Evolutionary conservation across 2,888 invertebrate genomes (phyloP).

Genomic region (Pegoplata infirma): DNA sequence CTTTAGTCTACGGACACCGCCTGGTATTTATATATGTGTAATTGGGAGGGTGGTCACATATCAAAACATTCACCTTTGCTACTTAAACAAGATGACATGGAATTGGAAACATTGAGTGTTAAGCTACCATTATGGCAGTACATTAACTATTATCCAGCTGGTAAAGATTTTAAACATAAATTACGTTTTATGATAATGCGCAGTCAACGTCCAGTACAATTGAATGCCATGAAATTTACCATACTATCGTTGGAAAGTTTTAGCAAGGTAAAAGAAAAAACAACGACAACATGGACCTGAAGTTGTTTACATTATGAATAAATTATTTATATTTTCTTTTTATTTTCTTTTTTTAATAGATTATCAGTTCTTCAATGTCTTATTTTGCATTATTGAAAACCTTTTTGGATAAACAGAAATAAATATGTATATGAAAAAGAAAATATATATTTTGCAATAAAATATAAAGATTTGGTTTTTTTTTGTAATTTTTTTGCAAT

Average conservation of each 20-base stretch:
- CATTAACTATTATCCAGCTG: conserved; percentile 58
- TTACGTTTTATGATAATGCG: conserved; percentile 67
- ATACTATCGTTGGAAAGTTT: conserved; percentile 66
- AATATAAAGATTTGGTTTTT: no score
- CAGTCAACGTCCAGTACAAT: conserved; percentile 66
- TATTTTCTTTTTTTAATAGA: conserved; percentile 64
- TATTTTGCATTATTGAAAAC: conserved; percentile 70
- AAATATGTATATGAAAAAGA: background rate
- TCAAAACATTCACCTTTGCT: conserved; percentile 37
- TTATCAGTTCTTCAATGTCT: conserved; percentile 69
- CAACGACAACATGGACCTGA: no score
- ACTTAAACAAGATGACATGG: conserved; percentile 15
- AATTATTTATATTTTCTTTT: background rate
- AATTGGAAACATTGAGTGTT: conserved; percentile 6
- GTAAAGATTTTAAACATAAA: conserved; percentile 61
- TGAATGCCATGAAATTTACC: conserved; percentile 69
- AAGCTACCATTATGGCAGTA: conserved; percentile 40
- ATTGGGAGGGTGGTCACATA: conserved; percentile 68
- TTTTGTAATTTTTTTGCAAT: background rate
- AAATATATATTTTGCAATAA: conserved; percentile 5
- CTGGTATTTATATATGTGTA: conserved; percentile 61
- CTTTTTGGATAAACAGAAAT: conserved; percentile 43
- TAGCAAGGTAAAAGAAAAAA: conserved; percentile 1
- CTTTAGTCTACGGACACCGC: conserved; percentile 63
- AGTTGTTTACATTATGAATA: background rate